Conservation (phyloP, 1,140 invertebrate genomes). For the Drosophila nebulosa region DNA sequence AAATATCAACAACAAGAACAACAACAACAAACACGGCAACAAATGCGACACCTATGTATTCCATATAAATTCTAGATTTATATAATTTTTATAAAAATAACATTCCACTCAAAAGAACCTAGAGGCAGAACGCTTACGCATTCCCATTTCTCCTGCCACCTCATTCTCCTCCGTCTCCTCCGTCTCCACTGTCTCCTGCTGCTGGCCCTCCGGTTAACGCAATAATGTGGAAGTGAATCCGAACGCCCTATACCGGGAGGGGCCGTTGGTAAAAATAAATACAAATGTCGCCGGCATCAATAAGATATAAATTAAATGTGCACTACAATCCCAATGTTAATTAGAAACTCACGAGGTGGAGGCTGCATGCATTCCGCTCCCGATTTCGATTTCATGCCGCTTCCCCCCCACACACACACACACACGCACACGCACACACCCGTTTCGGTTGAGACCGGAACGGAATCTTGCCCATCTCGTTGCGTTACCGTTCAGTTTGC, state of each 20-base stretch:
- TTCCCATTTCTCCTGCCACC: not conserved
- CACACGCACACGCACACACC: not conserved
- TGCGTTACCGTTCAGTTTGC: too few relatives aligned
- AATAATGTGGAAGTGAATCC: not conserved
- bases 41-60: too few relatives aligned
- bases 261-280: constrained; percentile 68
- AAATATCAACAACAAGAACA: constrained; percentile 44
- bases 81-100: constrained; percentile 75
- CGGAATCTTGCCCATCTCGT: not conserved
- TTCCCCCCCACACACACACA: not conserved
- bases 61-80: constrained; percentile 72
- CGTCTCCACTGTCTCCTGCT: too few relatives aligned
- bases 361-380: not conserved
- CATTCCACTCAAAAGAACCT: constrained; percentile 52
- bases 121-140: constrained; percentile 1
- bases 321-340: constrained; percentile 76
- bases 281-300: constrained; percentile 78
- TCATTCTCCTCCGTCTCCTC: not conserved
- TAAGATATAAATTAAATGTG: constrained; percentile 78
- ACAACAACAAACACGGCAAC: constrained; percentile 41
- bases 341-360: constrained; percentile 67
- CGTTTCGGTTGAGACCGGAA: not conserved
- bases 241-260: not conserved
- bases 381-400: too few relatives aligned
- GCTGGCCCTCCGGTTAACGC: not conserved